Percentiles rank a stretch among this genome's conserved stretches.
phyloP scores from a whole-genome alignment of 2,888 invertebrate species.

The Arrhopalites spinosus region DNA sequence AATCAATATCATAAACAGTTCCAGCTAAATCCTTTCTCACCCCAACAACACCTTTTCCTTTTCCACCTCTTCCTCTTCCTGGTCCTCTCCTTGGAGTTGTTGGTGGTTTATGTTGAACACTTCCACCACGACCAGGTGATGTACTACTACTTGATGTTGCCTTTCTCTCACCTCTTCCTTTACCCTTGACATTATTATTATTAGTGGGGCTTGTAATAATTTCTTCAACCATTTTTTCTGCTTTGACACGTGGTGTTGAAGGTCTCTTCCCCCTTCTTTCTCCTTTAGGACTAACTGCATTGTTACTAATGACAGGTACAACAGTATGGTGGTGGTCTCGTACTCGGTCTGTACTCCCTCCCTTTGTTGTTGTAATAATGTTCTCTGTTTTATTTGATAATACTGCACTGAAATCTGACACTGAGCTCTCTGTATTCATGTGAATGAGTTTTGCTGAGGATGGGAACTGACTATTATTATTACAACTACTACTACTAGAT shows the following conservation, averaged over 20 bases:
- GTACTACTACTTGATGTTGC: conserved; percentile 16
- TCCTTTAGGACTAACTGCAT: conserved; percentile 38
- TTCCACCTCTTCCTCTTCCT: conserved; percentile 63
- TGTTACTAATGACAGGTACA: conserved; percentile 25
- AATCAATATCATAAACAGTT: conserved; percentile 84
- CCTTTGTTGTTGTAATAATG: conserved; percentile 40
- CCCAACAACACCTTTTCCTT: conserved; percentile 55
- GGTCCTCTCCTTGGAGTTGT: conserved; percentile 63
- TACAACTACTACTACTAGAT: background rate
- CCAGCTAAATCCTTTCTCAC: conserved; percentile 60
- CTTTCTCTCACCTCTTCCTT: conserved; percentile 47
- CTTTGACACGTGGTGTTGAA: conserved; percentile 34
- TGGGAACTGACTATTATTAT: background rate
- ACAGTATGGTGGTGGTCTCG: conserved; percentile 28
- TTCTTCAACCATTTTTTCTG: conserved; percentile 23
- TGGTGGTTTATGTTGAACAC: conserved; percentile 32
- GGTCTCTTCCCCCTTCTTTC: conserved; percentile 38
- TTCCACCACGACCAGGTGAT: conserved; percentile 44
- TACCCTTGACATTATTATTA: conserved; percentile 29
- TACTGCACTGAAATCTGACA: conserved; percentile 46
- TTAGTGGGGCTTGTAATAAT: conserved; percentile 45
- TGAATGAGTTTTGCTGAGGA: conserved; percentile 17
- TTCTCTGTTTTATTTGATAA: conserved; percentile 50
- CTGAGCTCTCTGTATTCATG: conserved; percentile 19
- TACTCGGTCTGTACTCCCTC: conserved; percentile 12